Conservation (phyloP, 2,797 vertebrate species). For the Sus cebifrons region DNA sequence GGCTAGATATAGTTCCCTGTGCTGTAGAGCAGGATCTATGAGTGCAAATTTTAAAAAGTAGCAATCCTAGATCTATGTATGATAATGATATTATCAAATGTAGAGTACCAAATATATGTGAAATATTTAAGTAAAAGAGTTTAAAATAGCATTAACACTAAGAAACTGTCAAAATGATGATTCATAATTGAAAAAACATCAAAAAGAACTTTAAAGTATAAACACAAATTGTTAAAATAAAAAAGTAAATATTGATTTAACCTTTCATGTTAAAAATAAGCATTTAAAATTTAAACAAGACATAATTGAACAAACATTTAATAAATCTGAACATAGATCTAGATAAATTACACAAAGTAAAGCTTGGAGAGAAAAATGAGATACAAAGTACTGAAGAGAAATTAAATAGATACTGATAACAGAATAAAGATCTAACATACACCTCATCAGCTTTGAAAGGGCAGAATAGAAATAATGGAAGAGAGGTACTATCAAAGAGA, state of each 20-base stretch:
- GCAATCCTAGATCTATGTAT: neutral
- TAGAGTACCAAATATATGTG: conserved; percentile 32
- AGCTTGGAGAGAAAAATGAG: neutral
- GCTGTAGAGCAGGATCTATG: neutral
- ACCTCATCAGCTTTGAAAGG: neutral
- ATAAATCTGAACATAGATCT: conserved; percentile 22
- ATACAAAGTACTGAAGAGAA: conserved; percentile 37
- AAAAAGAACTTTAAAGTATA: conserved; percentile 30
- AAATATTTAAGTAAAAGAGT: conserved; percentile 39
- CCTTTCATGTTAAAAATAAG: conserved; percentile 31
- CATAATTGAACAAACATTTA: conserved; percentile 47
- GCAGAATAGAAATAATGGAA: neutral
- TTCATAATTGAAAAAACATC: neutral
- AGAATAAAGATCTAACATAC: conserved; percentile 5
- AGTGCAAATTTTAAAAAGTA: conserved; percentile 48
- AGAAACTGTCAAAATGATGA: conserved; percentile 58
- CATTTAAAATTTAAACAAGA: conserved; percentile 45
- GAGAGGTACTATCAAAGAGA: neutral
- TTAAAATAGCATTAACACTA: conserved; percentile 41
- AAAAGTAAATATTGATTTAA: conserved; percentile 16
- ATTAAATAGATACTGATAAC: neutral
- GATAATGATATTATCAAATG: neutral
- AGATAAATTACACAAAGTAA: conserved; percentile 25
- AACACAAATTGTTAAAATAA: conserved; percentile 19
- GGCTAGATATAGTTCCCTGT: too few species aligned